A percentile compares a stretch with the other conserved stretches of the same genome.
Conservation (phyloP, 2,797 vertebrate genomes). For the Tiaroga cobitis region DNA sequence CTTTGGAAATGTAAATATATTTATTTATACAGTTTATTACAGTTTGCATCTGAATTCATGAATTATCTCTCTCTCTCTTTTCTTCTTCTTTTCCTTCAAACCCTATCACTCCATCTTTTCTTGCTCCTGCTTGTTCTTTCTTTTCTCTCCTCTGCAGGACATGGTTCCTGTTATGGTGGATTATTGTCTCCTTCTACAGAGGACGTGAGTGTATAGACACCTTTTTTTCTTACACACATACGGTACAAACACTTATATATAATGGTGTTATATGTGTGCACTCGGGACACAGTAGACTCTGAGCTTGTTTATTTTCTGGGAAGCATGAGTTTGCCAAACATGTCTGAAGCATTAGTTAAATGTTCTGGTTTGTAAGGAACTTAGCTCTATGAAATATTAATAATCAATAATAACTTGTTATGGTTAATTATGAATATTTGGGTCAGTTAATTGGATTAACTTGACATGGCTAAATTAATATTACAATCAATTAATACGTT, state of each 20-base stretch:
- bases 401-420: too few relatives aligned
- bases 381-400: too few relatives aligned
- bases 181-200: slow-evolving; percentile 91
- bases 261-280: background rate
- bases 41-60: background rate
- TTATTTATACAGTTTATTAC: background rate
- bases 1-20: background rate
- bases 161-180: slow-evolving; percentile 91
- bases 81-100: background rate
- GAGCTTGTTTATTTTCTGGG: background rate
- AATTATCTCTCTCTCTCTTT: background rate
- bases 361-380: too few relatives aligned
- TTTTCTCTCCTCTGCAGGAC: slow-evolving; percentile 74
- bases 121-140: background rate
- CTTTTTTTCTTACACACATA: background rate
- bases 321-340: background rate
- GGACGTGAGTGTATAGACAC: slow-evolving; percentile 82
- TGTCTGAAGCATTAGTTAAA: background rate
- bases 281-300: background rate
- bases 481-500: too few relatives aligned
- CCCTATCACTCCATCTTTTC: background rate
- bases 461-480: too few relatives aligned
- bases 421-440: too few relatives aligned
- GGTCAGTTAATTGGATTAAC: too few relatives aligned
- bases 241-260: background rate